Percentiles rank a stretch among this genome's conserved stretches.
These are phyloP conservation scores for Intellagama lesueurii DNA, from an alignment of 2,797 vertebrate genomes.

Conservation along the genomic window DNA sequence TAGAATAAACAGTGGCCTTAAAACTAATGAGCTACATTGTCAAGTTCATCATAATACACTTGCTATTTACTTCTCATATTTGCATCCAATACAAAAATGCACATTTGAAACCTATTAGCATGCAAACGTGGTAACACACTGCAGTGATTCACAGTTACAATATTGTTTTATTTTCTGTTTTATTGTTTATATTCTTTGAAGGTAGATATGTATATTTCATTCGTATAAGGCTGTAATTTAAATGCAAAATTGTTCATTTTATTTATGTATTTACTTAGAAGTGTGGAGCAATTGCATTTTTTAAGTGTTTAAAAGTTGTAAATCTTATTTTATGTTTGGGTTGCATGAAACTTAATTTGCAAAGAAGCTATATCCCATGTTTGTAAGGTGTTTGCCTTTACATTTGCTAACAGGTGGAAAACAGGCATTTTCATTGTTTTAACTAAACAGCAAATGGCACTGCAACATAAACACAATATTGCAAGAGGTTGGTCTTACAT, in stretches of 20 bases:
- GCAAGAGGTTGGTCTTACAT: constrained; percentile 80
- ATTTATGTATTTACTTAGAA: constrained; percentile 76
- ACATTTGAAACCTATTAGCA: background rate
- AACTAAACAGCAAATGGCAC: constrained; percentile 82
- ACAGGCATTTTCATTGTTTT: constrained; percentile 78
- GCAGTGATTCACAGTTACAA: constrained; percentile 18
- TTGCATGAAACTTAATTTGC: constrained; percentile 73
- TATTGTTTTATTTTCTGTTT: constrained; percentile 32
- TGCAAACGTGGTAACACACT: background rate
- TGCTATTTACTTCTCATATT: constrained; percentile 3
- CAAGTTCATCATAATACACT: background rate
- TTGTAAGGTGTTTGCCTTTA: constrained; percentile 78
- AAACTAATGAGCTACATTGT: constrained; percentile 10
- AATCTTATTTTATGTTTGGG: constrained; percentile 79
- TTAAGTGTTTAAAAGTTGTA: constrained; percentile 73
- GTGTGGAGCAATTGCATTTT: constrained; percentile 70
- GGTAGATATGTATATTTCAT: constrained; percentile 26
- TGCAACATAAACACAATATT: constrained; percentile 79
- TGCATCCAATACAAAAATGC: background rate
- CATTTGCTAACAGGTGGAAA: constrained; percentile 81
- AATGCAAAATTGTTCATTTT: constrained; percentile 73
- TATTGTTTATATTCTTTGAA: constrained; percentile 25
- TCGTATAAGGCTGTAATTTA: constrained; percentile 71
- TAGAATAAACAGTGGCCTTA: background rate
- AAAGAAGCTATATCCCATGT: constrained; percentile 78